Evolutionary conservation across 2,797 vertebrate species (phyloP).

Genomic region (Chelon auratus): DNA sequence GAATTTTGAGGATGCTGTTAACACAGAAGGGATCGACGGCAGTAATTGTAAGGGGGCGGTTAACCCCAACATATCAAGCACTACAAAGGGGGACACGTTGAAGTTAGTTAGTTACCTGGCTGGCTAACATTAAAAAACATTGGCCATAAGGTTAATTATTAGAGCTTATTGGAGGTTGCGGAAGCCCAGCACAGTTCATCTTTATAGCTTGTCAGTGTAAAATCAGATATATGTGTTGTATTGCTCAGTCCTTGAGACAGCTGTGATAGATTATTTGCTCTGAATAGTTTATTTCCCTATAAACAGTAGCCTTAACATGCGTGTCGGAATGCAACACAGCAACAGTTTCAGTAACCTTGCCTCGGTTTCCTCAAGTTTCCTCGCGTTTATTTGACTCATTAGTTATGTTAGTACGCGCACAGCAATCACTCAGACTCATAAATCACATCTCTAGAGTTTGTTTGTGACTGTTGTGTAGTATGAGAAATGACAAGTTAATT

Average conservation of each 20-base stretch:
- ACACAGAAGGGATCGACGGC: neutral
- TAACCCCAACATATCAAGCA: no score
- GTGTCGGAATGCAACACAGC: neutral
- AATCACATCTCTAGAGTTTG: neutral
- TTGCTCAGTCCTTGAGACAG: neutral
- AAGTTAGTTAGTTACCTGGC: no score
- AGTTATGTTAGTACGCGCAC: neutral
- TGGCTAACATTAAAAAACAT: no score
- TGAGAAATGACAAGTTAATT: neutral
- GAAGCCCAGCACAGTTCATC: no score
- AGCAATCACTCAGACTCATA: constrained; percentile 2
- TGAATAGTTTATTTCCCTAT: neutral
- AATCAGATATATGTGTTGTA: no score
- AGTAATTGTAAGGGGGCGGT: neutral
- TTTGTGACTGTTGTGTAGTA: neutral
- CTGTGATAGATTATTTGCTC: neutral
- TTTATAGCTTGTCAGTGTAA: no score
- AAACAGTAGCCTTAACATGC: neutral
- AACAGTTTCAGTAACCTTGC: constrained; percentile 10
- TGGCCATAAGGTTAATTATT: no score
- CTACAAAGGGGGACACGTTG: no score
- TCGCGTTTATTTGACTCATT: neutral
- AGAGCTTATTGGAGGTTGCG: no score
- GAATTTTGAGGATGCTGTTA: neutral
- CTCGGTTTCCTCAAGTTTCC: neutral